phyloP scores from a whole-genome alignment of 37 sponge, comb jelly and placozoan genomes.

The Geodia barretti region DNA sequence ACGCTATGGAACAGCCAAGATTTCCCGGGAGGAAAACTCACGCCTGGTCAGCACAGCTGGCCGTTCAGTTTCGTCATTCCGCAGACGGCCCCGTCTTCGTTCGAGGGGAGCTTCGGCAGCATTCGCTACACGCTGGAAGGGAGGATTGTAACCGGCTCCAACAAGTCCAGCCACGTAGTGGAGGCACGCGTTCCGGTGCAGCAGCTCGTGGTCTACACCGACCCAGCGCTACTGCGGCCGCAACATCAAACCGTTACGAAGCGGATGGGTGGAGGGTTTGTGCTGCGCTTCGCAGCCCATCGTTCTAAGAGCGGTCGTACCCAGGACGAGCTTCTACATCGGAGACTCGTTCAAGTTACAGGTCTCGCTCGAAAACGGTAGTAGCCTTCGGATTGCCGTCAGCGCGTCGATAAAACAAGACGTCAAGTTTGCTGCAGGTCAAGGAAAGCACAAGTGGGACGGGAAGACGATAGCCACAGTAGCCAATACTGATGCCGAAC shows the following conservation, averaged over 20 bases:
- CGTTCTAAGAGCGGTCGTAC: conserved; percentile 21
- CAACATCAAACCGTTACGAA: conserved; percentile 24
- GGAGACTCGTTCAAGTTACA: conserved; percentile 45
- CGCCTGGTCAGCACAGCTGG: conserved; percentile 36
- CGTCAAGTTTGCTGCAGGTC: conserved; percentile 38
- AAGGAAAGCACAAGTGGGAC: background rate
- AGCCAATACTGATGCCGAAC: too few relatives aligned
- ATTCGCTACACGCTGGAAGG: conserved; percentile 9
- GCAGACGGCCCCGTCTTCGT: background rate
- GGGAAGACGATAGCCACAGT: background rate
- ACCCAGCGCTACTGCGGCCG: conserved; percentile 22
- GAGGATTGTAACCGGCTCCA: conserved; percentile 13
- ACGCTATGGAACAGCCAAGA: conserved; percentile 30
- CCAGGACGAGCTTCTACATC: conserved; percentile 62
- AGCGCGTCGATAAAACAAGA: conserved; percentile 18
- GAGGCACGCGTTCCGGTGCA: conserved; percentile 33
- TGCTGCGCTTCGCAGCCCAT: conserved; percentile 78
- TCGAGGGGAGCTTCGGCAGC: background rate
- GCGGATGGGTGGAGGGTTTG: conserved; percentile 59
- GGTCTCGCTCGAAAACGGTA: conserved; percentile 47
- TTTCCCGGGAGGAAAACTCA: conserved; percentile 4
- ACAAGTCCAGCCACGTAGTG: conserved; percentile 44
- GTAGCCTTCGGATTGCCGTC: conserved; percentile 23
- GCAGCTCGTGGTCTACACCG: conserved; percentile 48
- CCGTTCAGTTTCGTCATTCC: conserved; percentile 1